phyloP scores from a whole-genome alignment of 2,113 vertebrate species.

The Lophotis ruficrista region DNA sequence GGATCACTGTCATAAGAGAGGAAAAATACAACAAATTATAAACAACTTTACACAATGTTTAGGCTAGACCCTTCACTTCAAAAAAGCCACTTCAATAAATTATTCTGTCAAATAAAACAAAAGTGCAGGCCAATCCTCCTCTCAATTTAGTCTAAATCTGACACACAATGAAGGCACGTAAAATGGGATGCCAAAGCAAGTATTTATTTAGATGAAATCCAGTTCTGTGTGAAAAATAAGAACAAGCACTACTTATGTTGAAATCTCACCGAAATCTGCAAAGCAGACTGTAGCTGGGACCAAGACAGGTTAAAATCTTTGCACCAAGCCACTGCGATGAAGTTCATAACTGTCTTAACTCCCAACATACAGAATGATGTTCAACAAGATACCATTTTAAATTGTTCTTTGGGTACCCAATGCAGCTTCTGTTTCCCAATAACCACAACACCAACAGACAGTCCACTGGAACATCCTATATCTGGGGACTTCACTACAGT shows the following conservation, averaged over 20 bases:
- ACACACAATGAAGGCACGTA: neutral
- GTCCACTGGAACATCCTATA: neutral
- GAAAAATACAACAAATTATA: neutral
- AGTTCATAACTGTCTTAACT: neutral
- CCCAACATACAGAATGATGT: neutral
- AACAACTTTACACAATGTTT: neutral
- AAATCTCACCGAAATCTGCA: neutral
- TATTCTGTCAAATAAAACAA: neutral
- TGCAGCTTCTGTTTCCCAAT: neutral
- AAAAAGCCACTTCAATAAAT: neutral
- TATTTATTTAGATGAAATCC: neutral
- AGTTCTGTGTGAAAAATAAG: neutral
- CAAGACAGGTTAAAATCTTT: neutral
- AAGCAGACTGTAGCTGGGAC: neutral
- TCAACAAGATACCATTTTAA: neutral
- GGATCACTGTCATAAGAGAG: slow-evolving; percentile 84
- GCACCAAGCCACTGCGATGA: neutral
- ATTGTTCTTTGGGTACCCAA: neutral
- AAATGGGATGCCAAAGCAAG: neutral
- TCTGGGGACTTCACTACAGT: neutral
- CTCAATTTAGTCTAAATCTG: neutral
- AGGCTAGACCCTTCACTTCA: neutral
- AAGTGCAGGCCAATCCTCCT: neutral
- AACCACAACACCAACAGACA: neutral
- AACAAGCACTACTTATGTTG: neutral